These are phyloP conservation scores for Homarus americanus DNA, from an alignment of 1,140 invertebrate species.

Conservation along the genomic window DNA sequence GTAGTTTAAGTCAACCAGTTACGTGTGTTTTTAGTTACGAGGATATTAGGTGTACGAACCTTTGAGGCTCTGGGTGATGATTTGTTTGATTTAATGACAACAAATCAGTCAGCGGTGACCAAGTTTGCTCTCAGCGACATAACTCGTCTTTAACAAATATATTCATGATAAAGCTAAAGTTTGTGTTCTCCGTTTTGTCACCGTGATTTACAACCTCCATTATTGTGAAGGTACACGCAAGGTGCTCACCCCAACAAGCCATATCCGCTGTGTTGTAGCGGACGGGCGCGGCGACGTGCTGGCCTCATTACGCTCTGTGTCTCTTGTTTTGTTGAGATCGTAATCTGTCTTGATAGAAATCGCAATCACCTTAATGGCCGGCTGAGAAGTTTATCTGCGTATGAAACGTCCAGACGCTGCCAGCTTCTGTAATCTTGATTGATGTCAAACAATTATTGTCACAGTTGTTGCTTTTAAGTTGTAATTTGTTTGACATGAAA, in stretches of 20 bases:
- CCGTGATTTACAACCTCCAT: neutral
- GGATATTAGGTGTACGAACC: too few relatives aligned
- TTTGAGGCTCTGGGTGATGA: too few relatives aligned
- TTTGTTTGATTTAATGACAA: too few relatives aligned
- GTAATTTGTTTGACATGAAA: neutral
- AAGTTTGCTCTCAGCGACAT: neutral
- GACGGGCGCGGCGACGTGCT: neutral
- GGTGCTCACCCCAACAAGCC: neutral
- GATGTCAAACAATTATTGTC: neutral
- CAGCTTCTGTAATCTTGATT: neutral
- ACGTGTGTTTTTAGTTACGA: too few relatives aligned
- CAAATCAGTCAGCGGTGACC: too few relatives aligned
- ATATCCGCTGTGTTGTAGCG: neutral
- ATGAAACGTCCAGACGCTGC: neutral
- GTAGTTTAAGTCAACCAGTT: too few relatives aligned
- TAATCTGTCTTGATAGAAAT: neutral
- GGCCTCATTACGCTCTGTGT: neutral
- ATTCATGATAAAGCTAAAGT: neutral
- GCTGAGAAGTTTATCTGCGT: neutral
- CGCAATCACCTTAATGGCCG: neutral
- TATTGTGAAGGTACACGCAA: neutral
- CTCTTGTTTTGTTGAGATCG: neutral
- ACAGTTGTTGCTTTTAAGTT: neutral
- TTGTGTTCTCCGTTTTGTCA: neutral
- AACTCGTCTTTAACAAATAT: neutral